These are phyloP conservation scores for Pogonognathellus flavescens DNA, from an alignment of 1,140 invertebrate species.

Conservation along the genomic window DNA sequence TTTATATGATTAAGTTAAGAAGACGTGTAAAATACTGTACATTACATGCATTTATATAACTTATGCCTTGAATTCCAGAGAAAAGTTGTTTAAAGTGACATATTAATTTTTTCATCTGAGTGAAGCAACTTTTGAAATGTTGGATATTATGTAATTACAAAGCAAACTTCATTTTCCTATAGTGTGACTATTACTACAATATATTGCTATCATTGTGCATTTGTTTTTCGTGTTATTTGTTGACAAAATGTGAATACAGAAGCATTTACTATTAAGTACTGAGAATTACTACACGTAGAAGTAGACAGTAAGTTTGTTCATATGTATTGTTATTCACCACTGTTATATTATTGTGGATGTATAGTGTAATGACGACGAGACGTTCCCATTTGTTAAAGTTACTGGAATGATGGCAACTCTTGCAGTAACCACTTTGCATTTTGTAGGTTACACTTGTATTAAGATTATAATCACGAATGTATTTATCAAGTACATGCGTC, in stretches of 20 bases:
- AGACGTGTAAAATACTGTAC: conserved; percentile 1
- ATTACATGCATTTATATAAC: conserved; percentile 21
- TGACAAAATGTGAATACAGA: conserved; percentile 40
- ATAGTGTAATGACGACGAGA: too few relatives aligned
- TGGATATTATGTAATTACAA: conserved; percentile 3
- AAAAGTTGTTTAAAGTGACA: conserved; percentile 18
- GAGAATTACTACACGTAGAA: background rate
- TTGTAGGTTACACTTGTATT: conserved; percentile 14
- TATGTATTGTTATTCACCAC: conserved; percentile 15
- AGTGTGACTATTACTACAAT: conserved; percentile 17
- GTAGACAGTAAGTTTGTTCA: conserved; percentile 6
- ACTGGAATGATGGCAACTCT: conserved; percentile 6
- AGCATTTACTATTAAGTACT: conserved; percentile 37
- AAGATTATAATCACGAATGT: background rate
- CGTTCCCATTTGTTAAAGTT: conserved; percentile 27
- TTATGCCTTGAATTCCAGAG: conserved; percentile 22
- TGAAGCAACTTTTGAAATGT: background rate
- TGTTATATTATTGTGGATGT: conserved; percentile 18
- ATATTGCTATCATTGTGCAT: background rate
- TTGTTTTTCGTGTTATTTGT: conserved; percentile 5
- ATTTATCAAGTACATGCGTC: conserved; percentile 1
- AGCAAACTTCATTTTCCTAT: conserved; percentile 28
- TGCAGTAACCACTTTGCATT: conserved; percentile 23
- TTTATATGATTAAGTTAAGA: background rate
- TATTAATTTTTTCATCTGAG: conserved; percentile 2